phyloP scores from a whole-genome alignment of 2,888 invertebrate species.

The Magallana nippona region DNA sequence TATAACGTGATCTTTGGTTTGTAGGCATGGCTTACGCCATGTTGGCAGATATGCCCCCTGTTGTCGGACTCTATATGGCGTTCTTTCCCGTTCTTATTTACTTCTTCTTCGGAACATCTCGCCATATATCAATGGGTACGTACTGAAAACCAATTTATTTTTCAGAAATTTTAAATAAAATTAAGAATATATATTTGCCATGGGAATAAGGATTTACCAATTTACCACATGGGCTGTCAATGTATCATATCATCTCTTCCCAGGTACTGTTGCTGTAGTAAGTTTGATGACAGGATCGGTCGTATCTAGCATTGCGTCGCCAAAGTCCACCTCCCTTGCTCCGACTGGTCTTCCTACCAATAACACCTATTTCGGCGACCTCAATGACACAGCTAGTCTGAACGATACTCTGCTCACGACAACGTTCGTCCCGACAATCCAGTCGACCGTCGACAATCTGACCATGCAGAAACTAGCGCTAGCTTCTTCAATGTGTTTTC shows the following conservation, averaged over 20 bases:
- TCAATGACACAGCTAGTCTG: background rate
- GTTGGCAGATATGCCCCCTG: conserved; percentile 81
- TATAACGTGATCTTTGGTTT: conserved; percentile 28
- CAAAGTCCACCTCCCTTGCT: background rate
- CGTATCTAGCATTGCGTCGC: conserved; percentile 54
- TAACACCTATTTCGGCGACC: background rate
- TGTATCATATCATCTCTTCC: background rate
- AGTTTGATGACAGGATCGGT: conserved; percentile 73
- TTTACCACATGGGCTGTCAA: too few species aligned
- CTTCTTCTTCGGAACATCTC: conserved; percentile 91
- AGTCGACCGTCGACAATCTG: background rate
- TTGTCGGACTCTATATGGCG: conserved; percentile 88
- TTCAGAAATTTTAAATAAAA: background rate
- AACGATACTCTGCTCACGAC: background rate
- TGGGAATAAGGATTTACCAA: background rate
- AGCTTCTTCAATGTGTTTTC: conserved; percentile 66
- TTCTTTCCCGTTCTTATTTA: conserved; percentile 94
- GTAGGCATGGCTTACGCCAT: conserved; percentile 82
- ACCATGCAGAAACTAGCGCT: conserved; percentile 79
- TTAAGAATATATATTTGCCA: background rate
- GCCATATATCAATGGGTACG: conserved; percentile 92
- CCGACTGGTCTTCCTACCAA: background rate
- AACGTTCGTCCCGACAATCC: background rate
- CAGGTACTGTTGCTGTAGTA: conserved; percentile 76
- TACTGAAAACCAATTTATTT: background rate